phyloP scores from a whole-genome alignment of 1,140 invertebrate genomes.

The Conus betulinus region DNA sequence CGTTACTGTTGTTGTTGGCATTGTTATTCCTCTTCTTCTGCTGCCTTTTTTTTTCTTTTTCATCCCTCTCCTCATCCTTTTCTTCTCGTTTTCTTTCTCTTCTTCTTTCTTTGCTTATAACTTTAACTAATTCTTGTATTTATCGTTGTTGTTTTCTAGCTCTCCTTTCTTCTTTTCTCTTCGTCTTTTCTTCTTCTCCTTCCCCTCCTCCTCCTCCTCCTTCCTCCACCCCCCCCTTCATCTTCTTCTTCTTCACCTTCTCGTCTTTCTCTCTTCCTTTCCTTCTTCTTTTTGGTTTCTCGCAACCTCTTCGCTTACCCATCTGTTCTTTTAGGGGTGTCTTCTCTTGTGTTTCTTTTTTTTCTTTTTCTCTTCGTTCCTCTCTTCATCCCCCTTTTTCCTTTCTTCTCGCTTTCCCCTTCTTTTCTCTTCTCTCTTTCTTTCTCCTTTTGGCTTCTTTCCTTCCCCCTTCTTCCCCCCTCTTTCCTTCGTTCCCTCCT shows the following conservation, averaged over 20 bases:
- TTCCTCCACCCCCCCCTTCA: background rate
- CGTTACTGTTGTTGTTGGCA: no score
- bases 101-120: no score
- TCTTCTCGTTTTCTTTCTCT: no score
- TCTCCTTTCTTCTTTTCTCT: background rate
- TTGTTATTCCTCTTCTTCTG: no score
- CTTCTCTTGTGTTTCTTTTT: no score
- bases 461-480: conserved; percentile 16
- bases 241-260: conserved; percentile 21
- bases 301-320: background rate
- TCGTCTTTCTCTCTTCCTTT: background rate
- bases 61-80: no score
- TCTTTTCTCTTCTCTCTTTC: background rate
- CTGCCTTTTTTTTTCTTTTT: no score
- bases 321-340: conserved; percentile 9
- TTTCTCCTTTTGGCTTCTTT: conserved; percentile 5
- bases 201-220: background rate
- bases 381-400: background rate
- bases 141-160: background rate
- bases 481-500: background rate
- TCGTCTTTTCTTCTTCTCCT: background rate
- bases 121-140: no score
- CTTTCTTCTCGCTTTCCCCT: background rate
- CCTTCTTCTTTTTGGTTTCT: background rate
- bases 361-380: background rate